Evolutionary conservation across 2,888 invertebrate genomes (phyloP).

Genomic region (Coremacera marginata): DNA sequence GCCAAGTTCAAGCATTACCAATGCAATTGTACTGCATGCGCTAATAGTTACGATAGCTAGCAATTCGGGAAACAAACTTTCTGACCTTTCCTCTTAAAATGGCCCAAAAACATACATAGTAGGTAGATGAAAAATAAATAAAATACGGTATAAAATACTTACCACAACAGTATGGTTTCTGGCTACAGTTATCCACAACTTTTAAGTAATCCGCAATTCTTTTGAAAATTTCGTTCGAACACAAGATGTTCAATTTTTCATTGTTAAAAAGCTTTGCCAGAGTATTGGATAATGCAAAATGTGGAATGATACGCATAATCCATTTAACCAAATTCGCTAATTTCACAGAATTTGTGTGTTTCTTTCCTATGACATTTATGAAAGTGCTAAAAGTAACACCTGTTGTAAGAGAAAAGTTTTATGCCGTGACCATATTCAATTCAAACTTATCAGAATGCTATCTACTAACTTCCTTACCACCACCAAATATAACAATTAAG

Average conservation of each 20-base stretch:
- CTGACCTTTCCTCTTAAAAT: constrained; percentile 31
- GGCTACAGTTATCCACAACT: constrained; percentile 41
- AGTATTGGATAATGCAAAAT: constrained; percentile 45
- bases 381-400: constrained; percentile 4
- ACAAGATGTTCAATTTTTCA: constrained; percentile 42
- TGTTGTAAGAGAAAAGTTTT: background rate
- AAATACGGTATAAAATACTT: constrained; percentile 37
- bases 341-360: background rate
- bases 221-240: constrained; percentile 39
- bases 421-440: background rate
- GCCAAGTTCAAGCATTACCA: constrained; percentile 1
- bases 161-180: constrained; percentile 54
- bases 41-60: background rate
- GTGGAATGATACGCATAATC: constrained; percentile 28
- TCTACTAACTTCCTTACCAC: background rate
- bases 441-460: background rate
- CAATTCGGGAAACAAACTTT: constrained; percentile 39
- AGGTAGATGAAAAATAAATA: background rate
- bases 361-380: background rate
- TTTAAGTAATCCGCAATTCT: constrained; percentile 35
- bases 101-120: no score
- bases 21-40: background rate
- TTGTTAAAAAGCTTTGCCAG: constrained; percentile 47
- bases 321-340: background rate
- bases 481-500: no score